Evolutionary conservation across 2,113 vertebrate genomes (phyloP), one percentile per base, ranked within the genome.

Genomic region (Caloenas nicobarica): DNA sequence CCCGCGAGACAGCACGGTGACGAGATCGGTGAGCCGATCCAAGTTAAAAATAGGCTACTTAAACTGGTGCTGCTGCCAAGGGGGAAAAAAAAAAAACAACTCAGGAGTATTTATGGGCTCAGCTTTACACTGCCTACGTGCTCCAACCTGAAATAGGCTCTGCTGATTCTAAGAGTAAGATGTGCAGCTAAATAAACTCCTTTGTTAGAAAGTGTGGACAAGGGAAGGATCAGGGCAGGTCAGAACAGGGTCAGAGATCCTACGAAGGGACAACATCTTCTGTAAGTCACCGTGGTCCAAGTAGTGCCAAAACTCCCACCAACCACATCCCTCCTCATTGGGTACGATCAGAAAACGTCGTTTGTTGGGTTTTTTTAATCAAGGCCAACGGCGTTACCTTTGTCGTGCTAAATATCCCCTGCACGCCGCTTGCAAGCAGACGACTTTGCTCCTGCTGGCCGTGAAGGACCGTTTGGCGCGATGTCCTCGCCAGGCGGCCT

Each of bases 401-500:
- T 97, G 98, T 79, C 98, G 98, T 65, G 97, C 97, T 88, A 98
- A 90, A 93, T 98, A 98, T 19, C 99, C 99, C 93, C 98, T 98
- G 96, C 97, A 97, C 0, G 92, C 23, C 0, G 99, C 98, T 48
- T 99, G 99, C 62, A 99, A 96, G 72, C 97, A 96, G 42, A 98
- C 31, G 48, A 98, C 96, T 46, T 96, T 79, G 23, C 65, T 93
- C n/a, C 97, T 97, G 71, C 97, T 96, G 40, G 91, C 93, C 17
- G 97, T 5, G 77, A 98, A 99, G 3, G 71, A 85, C 57, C 91
- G 98, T 95, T 97, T 97, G 58, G 93, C 96, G 2, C 40, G 88
- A 91, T 99, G 98, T 38, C 98, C 97, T 88, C 98, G 98, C 99
- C 99, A 99, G 58, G 98, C 97, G 1, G 98, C 97, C 96, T 99